phyloP scores from a whole-genome alignment of 2,797 vertebrate species.

The Pempheris klunzingeri region DNA sequence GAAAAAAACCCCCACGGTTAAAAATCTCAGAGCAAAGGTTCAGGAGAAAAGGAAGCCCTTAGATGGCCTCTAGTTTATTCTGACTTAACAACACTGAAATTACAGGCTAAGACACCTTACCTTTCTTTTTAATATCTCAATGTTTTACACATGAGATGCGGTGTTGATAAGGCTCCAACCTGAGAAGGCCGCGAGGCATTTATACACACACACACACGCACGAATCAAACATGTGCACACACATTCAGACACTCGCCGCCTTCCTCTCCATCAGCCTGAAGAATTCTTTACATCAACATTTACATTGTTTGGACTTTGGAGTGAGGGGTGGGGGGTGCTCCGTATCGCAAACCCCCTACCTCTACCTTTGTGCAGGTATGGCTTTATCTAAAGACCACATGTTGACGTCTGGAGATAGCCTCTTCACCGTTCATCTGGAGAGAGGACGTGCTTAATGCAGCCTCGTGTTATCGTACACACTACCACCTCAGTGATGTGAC shows the following conservation, averaged over 20 bases:
- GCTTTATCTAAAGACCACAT: constrained; percentile 55
- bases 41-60: constrained; percentile 1
- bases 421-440: constrained; percentile 16
- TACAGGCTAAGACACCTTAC: not conserved
- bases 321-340: constrained; percentile 18
- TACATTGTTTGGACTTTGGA: constrained; percentile 74
- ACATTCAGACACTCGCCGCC: constrained; percentile 16
- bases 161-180: constrained; percentile 45
- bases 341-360: constrained; percentile 9
- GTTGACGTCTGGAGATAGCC: constrained; percentile 31
- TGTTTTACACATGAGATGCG: constrained; percentile 26
- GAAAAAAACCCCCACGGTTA: constrained; percentile 1
- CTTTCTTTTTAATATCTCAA: constrained; percentile 25
- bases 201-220: constrained; percentile 36
- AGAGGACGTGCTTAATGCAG: not conserved
- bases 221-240: constrained; percentile 44
- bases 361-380: constrained; percentile 54
- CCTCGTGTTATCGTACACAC: not conserved
- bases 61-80: not conserved
- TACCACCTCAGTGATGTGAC: constrained; percentile 18
- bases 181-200: constrained; percentile 30
- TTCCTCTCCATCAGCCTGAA: constrained; percentile 46
- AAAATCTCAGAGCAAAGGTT: constrained; percentile 18
- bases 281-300: constrained; percentile 65
- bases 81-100: constrained; percentile 9